Evolutionary conservation across 2,113 vertebrate genomes (phyloP).

Genomic region (Poecile atricapillus): DNA sequence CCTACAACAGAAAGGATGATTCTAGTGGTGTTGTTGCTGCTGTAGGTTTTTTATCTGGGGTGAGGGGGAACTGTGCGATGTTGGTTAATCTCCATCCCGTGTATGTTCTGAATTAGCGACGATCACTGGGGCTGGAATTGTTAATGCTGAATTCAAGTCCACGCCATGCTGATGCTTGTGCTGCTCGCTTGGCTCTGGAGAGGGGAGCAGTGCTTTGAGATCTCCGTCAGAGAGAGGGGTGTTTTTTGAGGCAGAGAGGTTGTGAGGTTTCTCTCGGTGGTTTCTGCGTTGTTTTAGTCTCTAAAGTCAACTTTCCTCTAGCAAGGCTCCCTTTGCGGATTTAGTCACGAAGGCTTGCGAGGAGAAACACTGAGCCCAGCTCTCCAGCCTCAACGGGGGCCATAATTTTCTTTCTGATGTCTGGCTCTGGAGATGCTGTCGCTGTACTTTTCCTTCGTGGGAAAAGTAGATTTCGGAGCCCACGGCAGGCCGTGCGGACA

Average conservation of each 20-base stretch:
- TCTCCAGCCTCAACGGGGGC: slow-evolving; percentile 55
- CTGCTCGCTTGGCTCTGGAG: not conserved
- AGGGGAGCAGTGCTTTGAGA: slow-evolving; percentile 9
- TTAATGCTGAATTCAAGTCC: not conserved
- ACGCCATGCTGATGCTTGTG: not conserved
- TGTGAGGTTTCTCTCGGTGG: not conserved
- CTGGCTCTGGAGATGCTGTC: slow-evolving; percentile 73
- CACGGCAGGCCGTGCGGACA: slow-evolving; percentile 56
- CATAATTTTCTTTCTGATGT: slow-evolving; percentile 50
- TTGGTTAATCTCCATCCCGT: not conserved
- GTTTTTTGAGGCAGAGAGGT: not conserved
- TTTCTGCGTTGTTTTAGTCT: not conserved
- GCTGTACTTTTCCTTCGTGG: slow-evolving; percentile 83
- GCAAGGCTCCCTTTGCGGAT: not conserved
- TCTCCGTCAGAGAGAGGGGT: not conserved
- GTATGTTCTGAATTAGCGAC: not conserved
- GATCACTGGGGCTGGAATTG: not conserved
- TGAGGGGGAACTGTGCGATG: not conserved
- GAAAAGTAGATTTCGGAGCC: slow-evolving; percentile 70
- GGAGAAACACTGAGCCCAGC: slow-evolving; percentile 11
- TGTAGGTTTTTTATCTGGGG: not conserved
- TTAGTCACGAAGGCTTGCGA: not conserved
- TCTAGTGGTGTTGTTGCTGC: not conserved
- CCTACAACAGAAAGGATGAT: not conserved
- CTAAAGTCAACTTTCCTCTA: slow-evolving; percentile 1